Conservation (phyloP, 37 sponge, comb jelly and placozoan genomes). For the Beroe forskalii region DNA sequence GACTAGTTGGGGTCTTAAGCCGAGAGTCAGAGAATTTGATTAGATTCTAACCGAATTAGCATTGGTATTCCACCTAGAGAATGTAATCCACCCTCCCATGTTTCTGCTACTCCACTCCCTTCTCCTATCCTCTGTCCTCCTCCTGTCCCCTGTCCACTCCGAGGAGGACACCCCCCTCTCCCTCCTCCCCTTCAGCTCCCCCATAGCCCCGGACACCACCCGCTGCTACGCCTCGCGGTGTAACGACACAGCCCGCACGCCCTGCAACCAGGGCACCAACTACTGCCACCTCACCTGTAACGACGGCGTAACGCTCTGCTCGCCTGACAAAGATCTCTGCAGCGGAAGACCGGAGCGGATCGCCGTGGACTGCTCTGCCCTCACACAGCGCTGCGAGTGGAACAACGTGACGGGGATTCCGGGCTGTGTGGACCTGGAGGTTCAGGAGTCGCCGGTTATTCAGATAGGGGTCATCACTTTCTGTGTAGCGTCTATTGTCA, state of each 20-base stretch:
- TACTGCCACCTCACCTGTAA: background rate
- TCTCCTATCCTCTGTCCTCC: too few relatives aligned
- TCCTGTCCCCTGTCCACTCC: background rate
- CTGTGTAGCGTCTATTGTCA: background rate
- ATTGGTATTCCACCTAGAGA: too few relatives aligned
- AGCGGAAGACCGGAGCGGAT: background rate
- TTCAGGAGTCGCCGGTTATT: background rate
- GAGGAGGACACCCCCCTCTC: background rate
- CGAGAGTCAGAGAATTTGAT: too few relatives aligned
- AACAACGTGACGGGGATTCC: background rate
- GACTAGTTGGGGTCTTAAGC: too few relatives aligned
- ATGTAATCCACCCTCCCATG: too few relatives aligned
- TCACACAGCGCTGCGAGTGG: background rate
- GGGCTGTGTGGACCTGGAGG: background rate
- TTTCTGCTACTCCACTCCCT: too few relatives aligned
- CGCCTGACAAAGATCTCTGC: background rate
- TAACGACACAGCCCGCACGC: background rate
- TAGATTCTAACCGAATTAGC: too few relatives aligned
- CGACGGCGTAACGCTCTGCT: background rate
- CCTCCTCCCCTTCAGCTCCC: background rate
- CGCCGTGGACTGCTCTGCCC: background rate
- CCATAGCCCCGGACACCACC: background rate
- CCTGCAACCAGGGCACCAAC: background rate
- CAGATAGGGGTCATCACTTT: background rate
- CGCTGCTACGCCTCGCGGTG: background rate